Base-by-base conservation (phyloP, 2,113 vertebrate species). In the Aplodontia rufa region DNA sequence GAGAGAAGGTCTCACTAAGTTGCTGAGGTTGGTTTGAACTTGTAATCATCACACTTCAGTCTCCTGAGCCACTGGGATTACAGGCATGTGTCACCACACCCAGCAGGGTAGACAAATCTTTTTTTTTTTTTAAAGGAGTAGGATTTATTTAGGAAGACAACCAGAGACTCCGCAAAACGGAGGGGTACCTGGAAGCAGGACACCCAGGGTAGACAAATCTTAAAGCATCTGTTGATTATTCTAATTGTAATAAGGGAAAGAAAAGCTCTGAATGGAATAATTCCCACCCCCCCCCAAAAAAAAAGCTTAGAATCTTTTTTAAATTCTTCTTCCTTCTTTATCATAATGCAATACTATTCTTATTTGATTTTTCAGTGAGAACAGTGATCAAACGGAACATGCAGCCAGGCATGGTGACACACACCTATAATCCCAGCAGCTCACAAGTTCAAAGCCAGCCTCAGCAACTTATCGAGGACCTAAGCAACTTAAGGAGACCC, bases 221-320 rank as follows among this genome's bases (percentile, higher is more conserved):
- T 49, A 93, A 45, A 91, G 16, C 71, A 93, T 72, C 82, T 75
- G 22, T 79, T 84, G 72, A 88, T 88, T 96, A 93, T 91, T 96
- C 16, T 49, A 37, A 87, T 74, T 91, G 86, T 24, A 49, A 47
- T 53, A 75, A 8, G 1, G 42, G 53, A 19, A 14, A 17, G 35
- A 30, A 82, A 24, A 80, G 12, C 42, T 60, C 26, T 45, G 53
- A 92, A 87, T 45, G 20, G 53, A 6, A 71, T 60, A 35, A 72
- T 66, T 14, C 60, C n/a, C n/a, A n/a, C n/a, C n/a, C n/a, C n/a
- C n/a, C n/a, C n/a, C n/a, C n/a, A n/a, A n/a, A 81, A 68, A 93
- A 75, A 95, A 95, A 79, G 32, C 51, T 85, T 28, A 35, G 42
- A 83, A 32, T 93, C 53, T 94, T 81, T 87, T 80, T 55, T 93